A percentile compares a stretch with the other conserved stretches of the same genome.
Conservation (phyloP, 2,113 vertebrate species). For the Ammospiza nelsoni region DNA sequence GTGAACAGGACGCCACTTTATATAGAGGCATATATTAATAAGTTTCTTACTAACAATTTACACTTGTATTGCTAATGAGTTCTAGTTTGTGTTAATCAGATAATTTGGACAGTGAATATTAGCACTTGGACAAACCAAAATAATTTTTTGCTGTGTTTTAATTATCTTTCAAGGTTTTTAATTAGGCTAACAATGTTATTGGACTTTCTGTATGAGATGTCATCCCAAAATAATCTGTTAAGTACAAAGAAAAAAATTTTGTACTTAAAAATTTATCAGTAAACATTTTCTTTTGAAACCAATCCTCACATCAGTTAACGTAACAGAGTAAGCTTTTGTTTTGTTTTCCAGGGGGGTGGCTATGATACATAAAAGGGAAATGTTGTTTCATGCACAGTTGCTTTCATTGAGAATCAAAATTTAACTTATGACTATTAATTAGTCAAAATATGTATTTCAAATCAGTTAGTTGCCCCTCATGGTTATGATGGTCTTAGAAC, state of each 20-base stretch:
- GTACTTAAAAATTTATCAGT: background rate
- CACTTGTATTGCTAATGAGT: background rate
- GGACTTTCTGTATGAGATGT: background rate
- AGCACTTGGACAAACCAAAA: background rate
- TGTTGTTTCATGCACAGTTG: background rate
- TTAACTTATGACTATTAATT: background rate
- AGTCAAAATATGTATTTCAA: background rate
- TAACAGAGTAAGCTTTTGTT: background rate
- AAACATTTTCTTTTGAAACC: background rate
- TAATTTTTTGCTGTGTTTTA: background rate
- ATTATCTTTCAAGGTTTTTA: background rate
- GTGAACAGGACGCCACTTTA: fast-evolving
- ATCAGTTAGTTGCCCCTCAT: background rate
- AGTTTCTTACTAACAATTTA: background rate
- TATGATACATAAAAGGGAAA: background rate
- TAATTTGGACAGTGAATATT: background rate
- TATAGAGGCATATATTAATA: background rate
- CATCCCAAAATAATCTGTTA: background rate
- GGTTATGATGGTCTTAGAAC: background rate
- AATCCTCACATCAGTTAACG: background rate
- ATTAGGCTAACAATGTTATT: background rate
- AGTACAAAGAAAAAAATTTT: background rate
- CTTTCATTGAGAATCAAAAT: background rate
- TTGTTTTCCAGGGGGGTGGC: background rate
- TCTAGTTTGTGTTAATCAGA: background rate